Base-by-base conservation (phyloP, 2,113 vertebrate species). In the Cyanoliseus patagonus region DNA sequence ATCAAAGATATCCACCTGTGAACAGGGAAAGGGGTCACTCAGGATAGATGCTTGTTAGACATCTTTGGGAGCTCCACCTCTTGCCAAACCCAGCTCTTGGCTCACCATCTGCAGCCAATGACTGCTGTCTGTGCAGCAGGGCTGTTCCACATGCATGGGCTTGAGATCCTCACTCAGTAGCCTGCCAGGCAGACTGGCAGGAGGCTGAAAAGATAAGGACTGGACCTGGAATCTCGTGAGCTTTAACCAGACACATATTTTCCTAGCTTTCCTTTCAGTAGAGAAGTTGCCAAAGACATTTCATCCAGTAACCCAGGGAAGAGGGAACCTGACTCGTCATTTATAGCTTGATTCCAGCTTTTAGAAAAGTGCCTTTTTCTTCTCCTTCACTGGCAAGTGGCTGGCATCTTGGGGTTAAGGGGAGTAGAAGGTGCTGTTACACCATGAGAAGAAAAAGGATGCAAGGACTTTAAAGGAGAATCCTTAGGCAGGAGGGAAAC, bases 41-140 rank as follows among this genome's bases (percentile, higher is more conserved):
- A 0, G 13, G 12, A 61, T 30, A 24, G 18, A 42, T 0, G 2
- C 11, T 67, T 46, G 17, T 77, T 52, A 61, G 52, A 77, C 2
- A 4, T 5, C 11, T 49, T 20, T 70, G 46, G 41, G 27, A 78
- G 24, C 42, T 84, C 17, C 35, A 30, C 6, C 19, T 67, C 55
- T 72, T 90, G 51, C 41, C 27, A 67, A 62, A 66, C 69, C 35
- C 28, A 27, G 11, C 13, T 91, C 13, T 42, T 74, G 69, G 14
- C 8, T 82, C 13, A 12, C 28, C 35, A n/a, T 37, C 7, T 3
- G 16, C 27, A 73, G 31, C 10, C 52, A 10, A 33, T 2, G 9
- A 28, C 27, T 66, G 39, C 51, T 83, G 28, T 20, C 67, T 25
- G 30, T 83, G 67, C 61, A 62, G 14, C 2, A 2, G 33, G 37